Base-by-base conservation (phyloP, 2,888 invertebrate species). In the Drosophila anceps region DNA sequence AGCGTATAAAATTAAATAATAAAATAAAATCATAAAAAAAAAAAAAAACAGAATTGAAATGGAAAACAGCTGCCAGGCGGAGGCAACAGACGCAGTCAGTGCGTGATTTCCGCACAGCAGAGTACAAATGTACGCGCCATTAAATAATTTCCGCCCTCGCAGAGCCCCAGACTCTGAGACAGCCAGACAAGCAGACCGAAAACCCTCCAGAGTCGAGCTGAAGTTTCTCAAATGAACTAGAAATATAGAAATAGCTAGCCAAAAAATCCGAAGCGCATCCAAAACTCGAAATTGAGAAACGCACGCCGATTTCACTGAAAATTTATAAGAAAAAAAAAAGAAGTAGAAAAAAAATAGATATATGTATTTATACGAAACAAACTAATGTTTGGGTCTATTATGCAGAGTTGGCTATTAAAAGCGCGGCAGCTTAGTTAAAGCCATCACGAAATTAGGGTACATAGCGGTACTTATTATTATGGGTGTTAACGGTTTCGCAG, bases 391-490 rank as follows among this genome's bases (percentile, higher is more conserved):
- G 27, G 46, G 59, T 33, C 20, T 53, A 77, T 87, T 85, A 89
- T 89, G 89, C 84, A 84, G 79, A 89, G 76, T 67, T 73, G 77
- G 73, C 76, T 61, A 81, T 82, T 82, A 85, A 88, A 88, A 72
- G 70, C 75, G 79, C 79, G 76, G 72, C 74, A 63, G 82, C 66
- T 79, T 69, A 66, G 81, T 73, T 65, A 53, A 58, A 75, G 73
- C 70, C 58, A 78, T 62, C 65, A 63, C 75, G 82, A 90, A 90
- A 91, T 90, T 91, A 81, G 91, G 91, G 79, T 91, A 91, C 74
- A 82, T 91, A 91, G 90, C 91, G 91, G 91, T 91, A 91, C 91
- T 90, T 90, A 88, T 86, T 85, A 87, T 89, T 85, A 87, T 89
- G 82, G 88, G 79, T 89, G 87, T 84, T 91, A 91, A 91, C 91